A percentile compares a stretch with the other conserved stretches of the same genome.
Evolutionary conservation across 2,113 vertebrate species (phyloP).

Genomic region (Neotoma lepida): DNA sequence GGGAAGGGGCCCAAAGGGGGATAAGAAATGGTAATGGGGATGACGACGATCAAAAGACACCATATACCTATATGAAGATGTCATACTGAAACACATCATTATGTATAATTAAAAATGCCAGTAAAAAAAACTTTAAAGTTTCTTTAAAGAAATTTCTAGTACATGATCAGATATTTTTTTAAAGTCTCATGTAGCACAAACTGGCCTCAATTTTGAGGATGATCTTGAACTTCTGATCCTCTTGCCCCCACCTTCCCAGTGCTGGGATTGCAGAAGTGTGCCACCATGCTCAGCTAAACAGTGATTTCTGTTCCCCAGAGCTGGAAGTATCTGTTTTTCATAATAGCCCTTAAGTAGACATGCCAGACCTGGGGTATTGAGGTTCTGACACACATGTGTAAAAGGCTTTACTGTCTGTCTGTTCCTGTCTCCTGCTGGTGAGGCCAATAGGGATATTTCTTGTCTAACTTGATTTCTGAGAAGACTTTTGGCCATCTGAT

Average conservation of each 20-base stretch:
- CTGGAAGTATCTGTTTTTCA: constrained; percentile 7
- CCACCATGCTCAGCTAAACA: neutral
- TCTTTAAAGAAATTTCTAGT: neutral
- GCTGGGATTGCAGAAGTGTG: neutral
- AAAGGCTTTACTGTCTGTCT: neutral
- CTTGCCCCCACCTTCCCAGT: neutral
- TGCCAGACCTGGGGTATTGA: neutral
- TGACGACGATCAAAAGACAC: neutral
- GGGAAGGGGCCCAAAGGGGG: neutral
- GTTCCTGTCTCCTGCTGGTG: neutral
- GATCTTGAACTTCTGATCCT: neutral
- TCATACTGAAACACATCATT: neutral
- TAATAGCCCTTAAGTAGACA: neutral
- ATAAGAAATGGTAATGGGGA: neutral
- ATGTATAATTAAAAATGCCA: neutral
- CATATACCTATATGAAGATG: neutral
- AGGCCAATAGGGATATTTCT: neutral
- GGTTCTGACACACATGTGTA: neutral
- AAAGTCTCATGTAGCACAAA: neutral
- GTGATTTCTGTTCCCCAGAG: neutral
- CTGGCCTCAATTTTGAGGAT: neutral
- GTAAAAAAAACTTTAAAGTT: neutral
- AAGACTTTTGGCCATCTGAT: neutral
- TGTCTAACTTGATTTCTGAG: neutral
- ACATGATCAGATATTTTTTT: constrained; percentile 24